A percentile compares a stretch with the other conserved stretches of the same genome.
These are phyloP conservation scores for Pogoniulus pusillus DNA, from an alignment of 2,797 vertebrate genomes.

Conservation along the genomic window DNA sequence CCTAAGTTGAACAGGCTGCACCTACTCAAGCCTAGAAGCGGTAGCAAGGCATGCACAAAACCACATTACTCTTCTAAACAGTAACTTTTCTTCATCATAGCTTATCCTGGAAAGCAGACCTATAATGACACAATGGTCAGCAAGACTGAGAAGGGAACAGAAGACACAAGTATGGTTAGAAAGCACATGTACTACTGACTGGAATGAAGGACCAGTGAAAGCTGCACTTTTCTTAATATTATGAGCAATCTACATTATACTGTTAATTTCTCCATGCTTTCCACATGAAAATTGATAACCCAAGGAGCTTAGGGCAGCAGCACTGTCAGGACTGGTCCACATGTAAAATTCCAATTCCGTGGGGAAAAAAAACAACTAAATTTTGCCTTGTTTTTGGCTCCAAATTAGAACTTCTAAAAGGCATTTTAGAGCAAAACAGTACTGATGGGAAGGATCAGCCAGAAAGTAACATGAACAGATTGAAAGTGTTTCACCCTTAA, in stretches of 20 bases:
- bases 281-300: neutral
- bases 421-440: neutral
- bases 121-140: neutral
- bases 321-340: neutral
- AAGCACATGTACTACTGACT: neutral
- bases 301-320: neutral
- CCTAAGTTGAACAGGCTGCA: neutral
- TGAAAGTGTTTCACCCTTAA: neutral
- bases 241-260: neutral
- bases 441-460: neutral
- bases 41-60: neutral
- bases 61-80: neutral
- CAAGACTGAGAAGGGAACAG: neutral
- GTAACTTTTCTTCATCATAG: neutral
- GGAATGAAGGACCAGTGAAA: neutral
- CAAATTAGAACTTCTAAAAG: neutral
- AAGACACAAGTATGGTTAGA: neutral
- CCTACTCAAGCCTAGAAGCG: neutral
- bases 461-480: neutral
- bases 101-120: neutral
- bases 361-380: neutral
- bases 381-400: neutral
- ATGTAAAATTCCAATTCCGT: neutral
- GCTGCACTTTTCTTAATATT: neutral
- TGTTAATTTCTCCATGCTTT: neutral